Conservation (phyloP, 2,888 invertebrate genomes). For the Tenthredo scrophulariae region DNA sequence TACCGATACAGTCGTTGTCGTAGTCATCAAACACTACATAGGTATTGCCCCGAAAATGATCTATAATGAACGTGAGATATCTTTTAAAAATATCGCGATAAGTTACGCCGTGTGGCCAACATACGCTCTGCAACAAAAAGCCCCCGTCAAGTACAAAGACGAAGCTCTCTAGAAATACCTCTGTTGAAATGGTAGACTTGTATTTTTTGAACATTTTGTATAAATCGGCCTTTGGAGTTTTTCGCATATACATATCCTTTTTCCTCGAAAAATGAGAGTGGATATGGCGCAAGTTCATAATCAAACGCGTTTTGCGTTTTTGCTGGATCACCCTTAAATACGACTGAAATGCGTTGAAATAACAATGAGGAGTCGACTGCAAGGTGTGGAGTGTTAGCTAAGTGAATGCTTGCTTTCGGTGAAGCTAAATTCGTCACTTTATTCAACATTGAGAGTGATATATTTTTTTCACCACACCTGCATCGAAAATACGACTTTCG, state of each 20-base stretch:
- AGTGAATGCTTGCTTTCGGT: slow-evolving; percentile 39
- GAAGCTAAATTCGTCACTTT: slow-evolving; percentile 57
- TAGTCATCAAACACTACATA: slow-evolving; percentile 63
- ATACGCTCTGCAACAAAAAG: slow-evolving; percentile 56
- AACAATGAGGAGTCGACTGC: slow-evolving; percentile 61
- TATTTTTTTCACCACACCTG: too few relatives aligned
- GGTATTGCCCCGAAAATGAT: slow-evolving; percentile 49
- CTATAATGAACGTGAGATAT: slow-evolving; percentile 45
- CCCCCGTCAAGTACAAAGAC: slow-evolving; percentile 55
- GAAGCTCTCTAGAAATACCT: slow-evolving; percentile 23
- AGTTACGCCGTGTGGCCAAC: slow-evolving; percentile 57
- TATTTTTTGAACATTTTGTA: slow-evolving; percentile 29
- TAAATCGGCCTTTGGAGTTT: slow-evolving; percentile 18
- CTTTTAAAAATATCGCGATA: slow-evolving; percentile 55
- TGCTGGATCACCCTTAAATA: slow-evolving; percentile 58
- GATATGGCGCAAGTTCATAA: slow-evolving; percentile 36
- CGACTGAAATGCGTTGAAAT: slow-evolving; percentile 63
- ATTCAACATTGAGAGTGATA: slow-evolving; percentile 54
- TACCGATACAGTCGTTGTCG: slow-evolving; percentile 55
- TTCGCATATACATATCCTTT: slow-evolving; percentile 39
- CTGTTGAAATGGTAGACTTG: not conserved
- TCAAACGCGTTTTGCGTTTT: slow-evolving; percentile 8
- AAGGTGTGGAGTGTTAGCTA: slow-evolving; percentile 45
- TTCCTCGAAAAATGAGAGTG: slow-evolving; percentile 18
- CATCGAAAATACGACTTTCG: too few relatives aligned